These are phyloP conservation scores for Aphelenchoides bicaudatus DNA, from an alignment of 2,888 invertebrate genomes.

Conservation along the genomic window DNA sequence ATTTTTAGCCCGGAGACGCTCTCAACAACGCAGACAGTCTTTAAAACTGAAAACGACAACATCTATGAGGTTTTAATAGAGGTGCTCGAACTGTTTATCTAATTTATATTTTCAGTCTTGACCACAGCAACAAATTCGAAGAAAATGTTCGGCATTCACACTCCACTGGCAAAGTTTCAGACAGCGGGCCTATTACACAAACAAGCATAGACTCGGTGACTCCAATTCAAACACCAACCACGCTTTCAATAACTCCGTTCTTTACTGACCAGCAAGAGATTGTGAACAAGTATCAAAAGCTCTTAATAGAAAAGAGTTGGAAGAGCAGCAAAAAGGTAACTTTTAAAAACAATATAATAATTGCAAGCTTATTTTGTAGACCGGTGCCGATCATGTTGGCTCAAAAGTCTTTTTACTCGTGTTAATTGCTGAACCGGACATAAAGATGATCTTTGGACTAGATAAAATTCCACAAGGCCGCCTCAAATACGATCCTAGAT, in stretches of 20 bases:
- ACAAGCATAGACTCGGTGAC: slow-evolving; percentile 1
- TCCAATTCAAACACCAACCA: slow-evolving; percentile 1
- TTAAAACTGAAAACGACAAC: neutral
- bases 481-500: slow-evolving; percentile 47
- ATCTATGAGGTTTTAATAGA: slow-evolving; percentile 6
- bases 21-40: neutral
- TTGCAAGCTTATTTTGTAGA: slow-evolving; percentile 32
- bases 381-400: slow-evolving; percentile 53
- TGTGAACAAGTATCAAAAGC: slow-evolving; percentile 44
- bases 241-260: slow-evolving; percentile 12
- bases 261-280: slow-evolving; percentile 22
- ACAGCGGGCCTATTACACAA: neutral
- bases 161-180: slow-evolving; percentile 3
- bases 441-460: slow-evolving; percentile 53
- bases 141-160: slow-evolving; percentile 15
- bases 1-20: slow-evolving; percentile 2
- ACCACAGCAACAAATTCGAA: too few species aligned
- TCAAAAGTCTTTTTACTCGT: slow-evolving; percentile 56
- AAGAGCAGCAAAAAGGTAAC: slow-evolving; percentile 49
- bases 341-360: neutral
- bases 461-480: slow-evolving; percentile 53
- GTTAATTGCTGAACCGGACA: slow-evolving; percentile 53
- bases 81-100: too few species aligned
- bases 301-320: slow-evolving; percentile 53
- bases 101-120: too few species aligned